phyloP scores from a whole-genome alignment of 2,797 vertebrate genomes.

The Ataeniobius toweri region DNA sequence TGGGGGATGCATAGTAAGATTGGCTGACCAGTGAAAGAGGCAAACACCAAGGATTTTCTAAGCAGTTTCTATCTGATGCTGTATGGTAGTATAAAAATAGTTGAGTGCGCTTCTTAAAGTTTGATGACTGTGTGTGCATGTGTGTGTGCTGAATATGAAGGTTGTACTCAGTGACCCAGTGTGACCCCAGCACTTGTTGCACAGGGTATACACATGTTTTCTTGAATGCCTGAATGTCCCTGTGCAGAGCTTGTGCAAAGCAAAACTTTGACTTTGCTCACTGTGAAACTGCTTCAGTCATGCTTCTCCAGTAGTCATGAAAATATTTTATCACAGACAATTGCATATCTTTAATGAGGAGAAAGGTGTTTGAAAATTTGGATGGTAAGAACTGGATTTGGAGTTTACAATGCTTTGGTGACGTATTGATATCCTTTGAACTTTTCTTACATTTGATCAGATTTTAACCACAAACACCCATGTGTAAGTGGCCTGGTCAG shows the following conservation, averaged over 20 bases:
- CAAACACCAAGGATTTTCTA: conserved; percentile 41
- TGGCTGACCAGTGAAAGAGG: conserved; percentile 38
- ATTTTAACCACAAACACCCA: background rate
- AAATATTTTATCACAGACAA: background rate
- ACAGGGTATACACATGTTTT: conserved; percentile 12
- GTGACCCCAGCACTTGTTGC: conserved; percentile 24
- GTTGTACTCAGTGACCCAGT: conserved; percentile 39
- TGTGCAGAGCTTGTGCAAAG: conserved; percentile 33
- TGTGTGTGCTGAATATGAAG: conserved; percentile 19
- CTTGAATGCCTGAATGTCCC: conserved; percentile 22
- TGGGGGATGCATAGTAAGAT: conserved; percentile 46
- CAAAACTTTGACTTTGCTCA: conserved; percentile 47
- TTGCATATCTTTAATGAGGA: background rate
- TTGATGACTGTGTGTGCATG: conserved; percentile 37
- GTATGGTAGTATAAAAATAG: conserved; percentile 39
- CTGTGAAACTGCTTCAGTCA: conserved; percentile 22
- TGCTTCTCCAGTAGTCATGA: conserved; percentile 18
- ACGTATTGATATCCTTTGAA: background rate
- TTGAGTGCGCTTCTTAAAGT: conserved; percentile 60
- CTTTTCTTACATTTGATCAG: background rate
- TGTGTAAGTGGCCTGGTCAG: background rate
- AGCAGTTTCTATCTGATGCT: conserved; percentile 43
- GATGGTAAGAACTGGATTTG: background rate
- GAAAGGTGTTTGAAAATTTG: background rate
- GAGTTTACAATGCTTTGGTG: background rate